phyloP scores from a whole-genome alignment of 2,888 invertebrate genomes.

The Meteorus cinctellus region DNA sequence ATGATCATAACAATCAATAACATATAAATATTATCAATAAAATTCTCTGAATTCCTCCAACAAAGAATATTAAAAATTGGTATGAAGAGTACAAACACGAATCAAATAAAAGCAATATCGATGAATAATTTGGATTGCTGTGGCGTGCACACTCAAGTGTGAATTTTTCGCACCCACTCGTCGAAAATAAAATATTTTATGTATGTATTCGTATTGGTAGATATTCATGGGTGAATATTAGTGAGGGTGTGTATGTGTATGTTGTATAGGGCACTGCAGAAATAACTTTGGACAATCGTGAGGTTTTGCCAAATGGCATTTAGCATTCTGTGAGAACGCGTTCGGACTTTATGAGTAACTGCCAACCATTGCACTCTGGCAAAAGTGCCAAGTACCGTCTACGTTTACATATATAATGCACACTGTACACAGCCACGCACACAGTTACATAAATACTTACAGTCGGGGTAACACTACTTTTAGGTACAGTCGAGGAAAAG shows the following conservation, averaged over 20 bases:
- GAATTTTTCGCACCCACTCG: constrained; percentile 7
- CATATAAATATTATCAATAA: not conserved
- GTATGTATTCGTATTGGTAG: not conserved
- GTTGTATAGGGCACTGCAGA: constrained; percentile 17
- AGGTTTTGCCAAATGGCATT: constrained; percentile 67
- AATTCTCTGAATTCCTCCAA: not conserved
- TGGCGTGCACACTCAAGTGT: not conserved
- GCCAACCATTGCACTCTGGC: constrained; percentile 61
- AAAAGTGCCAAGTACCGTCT: constrained; percentile 63
- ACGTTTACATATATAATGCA: constrained; percentile 5
- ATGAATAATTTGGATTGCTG: not conserved
- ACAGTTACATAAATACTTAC: not conserved
- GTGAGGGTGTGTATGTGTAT: not conserved
- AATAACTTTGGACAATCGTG: constrained; percentile 31
- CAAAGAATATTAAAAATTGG: not conserved
- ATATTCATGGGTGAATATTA: not conserved
- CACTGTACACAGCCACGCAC: not conserved
- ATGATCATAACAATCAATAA: not conserved
- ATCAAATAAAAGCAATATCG: constrained; percentile 9
- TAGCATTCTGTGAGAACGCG: constrained; percentile 63
- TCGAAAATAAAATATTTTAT: constrained; percentile 51
- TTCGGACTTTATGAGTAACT: constrained; percentile 64
- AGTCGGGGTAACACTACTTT: constrained; percentile 27
- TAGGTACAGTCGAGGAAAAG: constrained; percentile 13
- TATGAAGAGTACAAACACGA: not conserved